Percentiles rank a stretch among this genome's conserved stretches.
phyloP scores from a whole-genome alignment of 2,888 invertebrate species.

The Eupithecia centaureata region DNA sequence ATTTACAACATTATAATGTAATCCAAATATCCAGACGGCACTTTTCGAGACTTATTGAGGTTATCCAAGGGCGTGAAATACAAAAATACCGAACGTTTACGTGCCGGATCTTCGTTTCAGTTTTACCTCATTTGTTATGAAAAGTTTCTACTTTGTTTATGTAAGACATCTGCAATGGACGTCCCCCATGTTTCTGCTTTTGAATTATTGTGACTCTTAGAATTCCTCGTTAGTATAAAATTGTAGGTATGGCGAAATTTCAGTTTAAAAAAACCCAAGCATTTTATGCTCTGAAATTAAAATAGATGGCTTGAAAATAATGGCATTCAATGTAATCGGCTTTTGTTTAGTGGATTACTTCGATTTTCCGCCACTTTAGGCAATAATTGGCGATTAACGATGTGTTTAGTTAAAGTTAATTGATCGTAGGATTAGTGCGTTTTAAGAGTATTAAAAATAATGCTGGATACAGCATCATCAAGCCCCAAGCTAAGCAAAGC shows the following conservation, averaged over 20 bases:
- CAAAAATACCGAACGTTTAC: slow-evolving; percentile 39
- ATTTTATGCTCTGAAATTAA: neutral
- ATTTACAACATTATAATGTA: slow-evolving; percentile 27
- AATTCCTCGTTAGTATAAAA: neutral
- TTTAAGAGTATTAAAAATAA: neutral
- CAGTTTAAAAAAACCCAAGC: neutral
- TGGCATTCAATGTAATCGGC: neutral
- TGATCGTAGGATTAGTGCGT: neutral
- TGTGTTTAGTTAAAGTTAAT: neutral
- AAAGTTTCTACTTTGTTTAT: slow-evolving; percentile 51
- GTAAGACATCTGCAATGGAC: slow-evolving; percentile 49
- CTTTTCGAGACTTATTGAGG: slow-evolving; percentile 36
- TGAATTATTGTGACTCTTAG: slow-evolving; percentile 23
- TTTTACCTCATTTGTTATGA: slow-evolving; percentile 36
- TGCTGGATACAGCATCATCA: no score
- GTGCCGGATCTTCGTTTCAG: slow-evolving; percentile 32
- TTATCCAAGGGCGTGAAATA: slow-evolving; percentile 45
- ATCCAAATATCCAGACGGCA: slow-evolving; percentile 38
- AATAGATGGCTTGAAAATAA: neutral
- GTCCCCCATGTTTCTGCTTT: slow-evolving; percentile 49
- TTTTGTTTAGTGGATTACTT: slow-evolving; percentile 31
- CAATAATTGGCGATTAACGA: slow-evolving; percentile 1
- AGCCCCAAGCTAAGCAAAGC: no score
- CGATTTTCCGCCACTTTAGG: slow-evolving; percentile 2
- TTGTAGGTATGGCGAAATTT: neutral